Conservation (phyloP, 2,888 invertebrate species). For the Epinotia brunnichana region DNA sequence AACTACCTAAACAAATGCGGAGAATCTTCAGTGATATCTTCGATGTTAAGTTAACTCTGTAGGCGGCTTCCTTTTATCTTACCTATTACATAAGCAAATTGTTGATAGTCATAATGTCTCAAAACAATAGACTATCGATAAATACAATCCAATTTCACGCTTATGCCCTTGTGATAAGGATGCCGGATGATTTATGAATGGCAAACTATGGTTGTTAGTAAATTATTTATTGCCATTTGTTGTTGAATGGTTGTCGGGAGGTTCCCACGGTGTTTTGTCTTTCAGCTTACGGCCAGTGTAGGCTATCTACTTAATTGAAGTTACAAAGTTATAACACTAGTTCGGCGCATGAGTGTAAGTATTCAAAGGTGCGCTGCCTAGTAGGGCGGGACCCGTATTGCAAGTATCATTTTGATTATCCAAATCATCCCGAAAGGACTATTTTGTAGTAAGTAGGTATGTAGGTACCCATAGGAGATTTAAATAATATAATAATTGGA, state of each 20-base stretch:
- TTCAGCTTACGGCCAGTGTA: slow-evolving; percentile 33
- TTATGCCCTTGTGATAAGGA: slow-evolving; percentile 6
- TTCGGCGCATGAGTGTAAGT: too few species aligned
- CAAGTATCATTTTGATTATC: too few species aligned
- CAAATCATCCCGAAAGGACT: too few species aligned
- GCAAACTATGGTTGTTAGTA: slow-evolving; percentile 31
- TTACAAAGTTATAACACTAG: neutral
- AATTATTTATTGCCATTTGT: slow-evolving; percentile 41
- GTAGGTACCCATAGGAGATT: too few species aligned
- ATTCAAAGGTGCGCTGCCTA: too few species aligned
- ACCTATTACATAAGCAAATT: slow-evolving; percentile 31
- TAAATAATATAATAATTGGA: too few species aligned
- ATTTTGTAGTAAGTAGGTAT: too few species aligned
- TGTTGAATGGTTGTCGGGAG: slow-evolving; percentile 26
- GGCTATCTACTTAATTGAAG: slow-evolving; percentile 5
- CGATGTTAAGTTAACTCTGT: slow-evolving; percentile 9
- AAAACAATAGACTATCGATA: neutral
- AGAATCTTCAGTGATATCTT: neutral
- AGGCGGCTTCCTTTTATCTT: slow-evolving; percentile 14
- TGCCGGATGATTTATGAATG: slow-evolving; percentile 16
- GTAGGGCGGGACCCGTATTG: too few species aligned
- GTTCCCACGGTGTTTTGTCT: slow-evolving; percentile 41
- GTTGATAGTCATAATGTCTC: slow-evolving; percentile 34
- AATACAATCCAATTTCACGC: neutral
- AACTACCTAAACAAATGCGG: too few species aligned